Conservation (phyloP, 2,888 invertebrate species). For the Tenthredo distinguenda region DNA sequence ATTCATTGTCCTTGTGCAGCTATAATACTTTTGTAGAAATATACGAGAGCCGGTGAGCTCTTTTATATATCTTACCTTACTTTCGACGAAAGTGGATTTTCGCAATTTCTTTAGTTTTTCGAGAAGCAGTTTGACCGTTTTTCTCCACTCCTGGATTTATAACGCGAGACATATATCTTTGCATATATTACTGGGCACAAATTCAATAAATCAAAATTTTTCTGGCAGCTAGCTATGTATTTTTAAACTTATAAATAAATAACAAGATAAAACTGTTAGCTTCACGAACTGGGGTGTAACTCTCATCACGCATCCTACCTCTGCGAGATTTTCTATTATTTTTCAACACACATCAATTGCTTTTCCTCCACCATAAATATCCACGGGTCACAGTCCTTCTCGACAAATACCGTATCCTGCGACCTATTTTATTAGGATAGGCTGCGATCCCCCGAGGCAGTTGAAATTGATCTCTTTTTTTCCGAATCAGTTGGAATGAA, state of each 20-base stretch:
- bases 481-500: background rate
- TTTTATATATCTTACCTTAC: background rate
- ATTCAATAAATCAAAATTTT: background rate
- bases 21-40: background rate
- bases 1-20: background rate
- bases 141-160: background rate
- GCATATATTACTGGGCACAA: background rate
- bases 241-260: background rate
- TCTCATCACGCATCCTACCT: background rate
- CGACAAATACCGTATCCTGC: constrained; percentile 3
- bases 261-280: background rate
- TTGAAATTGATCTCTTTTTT: background rate
- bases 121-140: background rate
- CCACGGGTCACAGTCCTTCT: background rate
- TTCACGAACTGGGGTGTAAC: background rate
- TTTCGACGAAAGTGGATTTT: background rate
- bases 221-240: background rate
- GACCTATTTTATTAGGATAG: constrained; percentile 24
- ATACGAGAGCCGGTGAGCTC: background rate
- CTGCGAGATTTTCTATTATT: background rate
- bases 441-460: background rate
- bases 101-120: background rate
- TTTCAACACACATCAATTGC: constrained; percentile 1
- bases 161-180: background rate
- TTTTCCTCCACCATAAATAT: background rate